Evolutionary conservation across 2,113 vertebrate species (phyloP).

Genomic region (Hyperoodon ampullatus): DNA sequence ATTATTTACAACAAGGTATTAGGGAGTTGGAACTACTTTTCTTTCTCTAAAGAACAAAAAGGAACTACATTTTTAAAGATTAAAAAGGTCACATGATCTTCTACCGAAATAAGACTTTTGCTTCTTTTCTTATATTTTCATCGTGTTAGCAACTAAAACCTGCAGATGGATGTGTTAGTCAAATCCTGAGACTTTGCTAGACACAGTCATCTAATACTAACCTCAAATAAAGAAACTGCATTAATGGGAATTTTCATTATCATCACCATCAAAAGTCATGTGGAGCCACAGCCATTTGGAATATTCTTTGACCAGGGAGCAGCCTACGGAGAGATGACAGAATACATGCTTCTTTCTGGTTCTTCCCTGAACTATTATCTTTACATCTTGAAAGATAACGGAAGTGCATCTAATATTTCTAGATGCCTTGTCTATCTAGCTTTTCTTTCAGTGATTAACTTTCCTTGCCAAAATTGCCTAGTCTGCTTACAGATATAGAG

Average conservation of each 20-base stretch:
- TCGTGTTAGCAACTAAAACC: neutral
- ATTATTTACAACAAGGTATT: slow-evolving; percentile 53
- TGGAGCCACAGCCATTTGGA: neutral
- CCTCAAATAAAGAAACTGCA: neutral
- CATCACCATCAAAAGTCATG: neutral
- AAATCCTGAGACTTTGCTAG: neutral
- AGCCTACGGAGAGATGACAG: neutral
- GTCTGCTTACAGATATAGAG: neutral
- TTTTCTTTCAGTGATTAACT: neutral
- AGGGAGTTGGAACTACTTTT: slow-evolving; percentile 54
- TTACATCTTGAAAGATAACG: neutral
- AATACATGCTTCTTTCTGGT: neutral
- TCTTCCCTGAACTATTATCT: neutral
- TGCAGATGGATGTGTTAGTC: neutral
- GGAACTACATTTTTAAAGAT: slow-evolving; percentile 20
- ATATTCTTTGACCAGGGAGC: neutral
- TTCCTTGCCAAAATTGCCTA: neutral
- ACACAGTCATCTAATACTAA: neutral
- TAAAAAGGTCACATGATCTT: neutral
- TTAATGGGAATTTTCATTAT: neutral
- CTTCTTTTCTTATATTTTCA: neutral
- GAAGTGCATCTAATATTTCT: neutral
- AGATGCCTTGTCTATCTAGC: neutral
- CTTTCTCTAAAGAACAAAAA: slow-evolving; percentile 53
- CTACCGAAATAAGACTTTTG: neutral